Evolutionary conservation across 2,888 invertebrate genomes (phyloP).

Genomic region (Nebria brevicollis): DNA sequence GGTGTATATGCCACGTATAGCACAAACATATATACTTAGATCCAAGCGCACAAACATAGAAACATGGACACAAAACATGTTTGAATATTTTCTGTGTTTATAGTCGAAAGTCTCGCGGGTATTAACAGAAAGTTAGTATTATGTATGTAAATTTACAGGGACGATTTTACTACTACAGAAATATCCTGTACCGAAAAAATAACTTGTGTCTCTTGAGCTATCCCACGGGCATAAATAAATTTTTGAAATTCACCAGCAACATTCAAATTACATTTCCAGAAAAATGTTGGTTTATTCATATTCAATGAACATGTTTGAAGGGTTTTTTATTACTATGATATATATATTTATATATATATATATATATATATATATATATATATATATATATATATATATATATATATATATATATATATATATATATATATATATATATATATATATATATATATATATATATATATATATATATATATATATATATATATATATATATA

Average conservation of each 20-base stretch:
- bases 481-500: too few relatives aligned
- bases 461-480: too few relatives aligned
- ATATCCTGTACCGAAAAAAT: constrained; percentile 25
- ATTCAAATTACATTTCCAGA: not conserved
- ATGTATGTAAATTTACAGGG: constrained; percentile 46
- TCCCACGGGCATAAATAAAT: constrained; percentile 31
- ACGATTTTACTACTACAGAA: constrained; percentile 23
- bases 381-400: too few relatives aligned
- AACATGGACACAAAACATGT: constrained; percentile 12
- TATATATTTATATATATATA: not conserved
- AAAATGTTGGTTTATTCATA: constrained; percentile 19
- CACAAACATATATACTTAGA: not conserved
- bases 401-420: too few relatives aligned
- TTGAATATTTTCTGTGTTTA: constrained; percentile 43
- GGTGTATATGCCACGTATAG: not conserved
- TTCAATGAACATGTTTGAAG: constrained; percentile 5
- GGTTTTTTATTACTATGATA: not conserved
- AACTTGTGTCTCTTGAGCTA: constrained; percentile 36
- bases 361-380: too few relatives aligned
- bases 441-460: too few relatives aligned
- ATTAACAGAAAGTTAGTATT: constrained; percentile 42
- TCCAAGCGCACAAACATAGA: not conserved
- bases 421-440: too few relatives aligned
- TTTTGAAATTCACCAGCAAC: constrained; percentile 4
- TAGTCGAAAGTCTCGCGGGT: constrained; percentile 38